Evolutionary conservation across 2,888 invertebrate genomes (phyloP), one percentile per base, ranked within the genome.

Genomic region (Thelaira solivaga): DNA sequence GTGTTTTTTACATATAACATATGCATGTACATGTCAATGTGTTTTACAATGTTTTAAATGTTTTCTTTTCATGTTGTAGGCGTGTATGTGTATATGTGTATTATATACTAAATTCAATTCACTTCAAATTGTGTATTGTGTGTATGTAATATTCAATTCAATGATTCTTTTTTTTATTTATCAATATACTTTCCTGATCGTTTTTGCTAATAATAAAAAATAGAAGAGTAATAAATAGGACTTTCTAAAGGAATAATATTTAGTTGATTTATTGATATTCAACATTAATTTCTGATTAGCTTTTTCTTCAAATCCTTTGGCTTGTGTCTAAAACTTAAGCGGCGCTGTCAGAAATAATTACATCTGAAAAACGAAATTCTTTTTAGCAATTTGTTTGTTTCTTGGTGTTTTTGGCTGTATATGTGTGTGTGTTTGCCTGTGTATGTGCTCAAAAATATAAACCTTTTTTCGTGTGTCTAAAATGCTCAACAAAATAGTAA

Each of bases 401-500:
- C 2, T 31, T 8, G 6, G 13, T 36, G 34, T 36, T 4, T 36
- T 8, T 36, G 10, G 18, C n/a, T 13, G 22, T 36, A 13, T 55
- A 4, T 41, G 24, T 24, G 26, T 36, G 22, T n/a, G 22, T 22
- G 20, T 57, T 8, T n/a, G 53, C 45, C 13, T 10, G 10, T 59
- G 13, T 18, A 24, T 24, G 65, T 67, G 29, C 39, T 39, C 24
- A n/a, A 55, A 55, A 45, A 8, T n/a, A 22, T 51, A 43, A 8
- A 31, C 11, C 24, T 36, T 34, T 47, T 47, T 24, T 31, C n/a
- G n/a, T n/a, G n/a, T n/a, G n/a, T n/a, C n/a, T n/a, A n/a, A 47
- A 45, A 68, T 34, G 24, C 5, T 49, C 16, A 59, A 69, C 68
- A 59, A 49, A 59, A 49, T n/a, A n/a, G 16, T 39, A 13, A 4